phyloP scores from a whole-genome alignment of 2,797 vertebrate species.

The Ctenopoma multispine region DNA sequence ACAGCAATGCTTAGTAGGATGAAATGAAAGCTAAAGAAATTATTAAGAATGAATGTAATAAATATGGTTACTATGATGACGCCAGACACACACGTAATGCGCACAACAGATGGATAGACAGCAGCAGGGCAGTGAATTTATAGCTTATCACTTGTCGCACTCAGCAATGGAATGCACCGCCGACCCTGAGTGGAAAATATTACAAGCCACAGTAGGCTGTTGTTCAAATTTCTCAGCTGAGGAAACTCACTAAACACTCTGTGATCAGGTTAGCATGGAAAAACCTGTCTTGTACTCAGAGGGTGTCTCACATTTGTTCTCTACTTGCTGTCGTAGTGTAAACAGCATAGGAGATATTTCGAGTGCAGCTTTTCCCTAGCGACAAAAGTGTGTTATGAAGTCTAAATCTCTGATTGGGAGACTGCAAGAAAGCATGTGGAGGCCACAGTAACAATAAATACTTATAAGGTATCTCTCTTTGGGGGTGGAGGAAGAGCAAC shows the following conservation, averaged over 20 bases:
- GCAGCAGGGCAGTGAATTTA: conserved; percentile 78
- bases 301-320: conserved; percentile 53
- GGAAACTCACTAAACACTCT: conserved; percentile 70
- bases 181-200: conserved; percentile 79
- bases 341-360: conserved; percentile 64
- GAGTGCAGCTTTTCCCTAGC: conserved; percentile 59
- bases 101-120: conserved; percentile 61
- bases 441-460: conserved; percentile 41
- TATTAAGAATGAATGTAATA: conserved; percentile 19
- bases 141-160: conserved; percentile 80
- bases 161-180: conserved; percentile 65
- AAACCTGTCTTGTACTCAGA: conserved; percentile 46
- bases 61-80: conserved; percentile 17
- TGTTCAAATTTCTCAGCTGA: conserved; percentile 71
- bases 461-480: conserved; percentile 66
- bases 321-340: conserved; percentile 45
- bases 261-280: conserved; percentile 66
- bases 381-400: conserved; percentile 53
- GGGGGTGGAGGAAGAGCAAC: conserved; percentile 31
- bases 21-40: conserved; percentile 38
- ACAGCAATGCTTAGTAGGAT: conserved; percentile 70
- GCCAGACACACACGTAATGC: conserved; percentile 22
- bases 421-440: conserved; percentile 9
- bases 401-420: conserved; percentile 45
- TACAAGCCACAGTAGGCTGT: conserved; percentile 59